These are phyloP conservation scores for Rynchops niger DNA, from an alignment of 2,113 vertebrate genomes.

Conservation along the genomic window DNA sequence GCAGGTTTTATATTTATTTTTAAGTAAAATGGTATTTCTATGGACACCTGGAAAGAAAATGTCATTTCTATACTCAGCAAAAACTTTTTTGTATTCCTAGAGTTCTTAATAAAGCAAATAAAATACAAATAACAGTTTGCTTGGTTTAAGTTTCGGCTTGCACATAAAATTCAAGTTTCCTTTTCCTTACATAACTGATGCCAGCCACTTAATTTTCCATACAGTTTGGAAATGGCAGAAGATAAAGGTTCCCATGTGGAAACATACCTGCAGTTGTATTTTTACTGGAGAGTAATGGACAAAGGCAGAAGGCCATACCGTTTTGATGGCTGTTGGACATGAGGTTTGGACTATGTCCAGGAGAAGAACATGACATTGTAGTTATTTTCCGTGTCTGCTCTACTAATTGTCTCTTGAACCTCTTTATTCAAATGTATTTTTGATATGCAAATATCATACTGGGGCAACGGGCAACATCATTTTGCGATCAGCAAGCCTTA, in stretches of 20 bases:
- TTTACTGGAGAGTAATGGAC: background rate
- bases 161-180: background rate
- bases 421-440: background rate
- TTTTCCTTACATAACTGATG: background rate
- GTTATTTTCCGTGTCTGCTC: background rate
- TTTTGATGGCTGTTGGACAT: background rate
- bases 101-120: background rate
- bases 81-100: background rate
- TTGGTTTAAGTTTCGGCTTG: background rate
- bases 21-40: background rate
- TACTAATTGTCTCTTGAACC: background rate
- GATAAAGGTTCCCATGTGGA: background rate
- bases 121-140: background rate
- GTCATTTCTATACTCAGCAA: background rate
- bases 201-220: background rate
- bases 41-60: background rate
- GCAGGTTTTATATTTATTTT: background rate
- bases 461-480: background rate
- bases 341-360: background rate
- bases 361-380: background rate
- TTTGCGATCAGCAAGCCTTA: background rate
- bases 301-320: background rate
- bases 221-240: background rate
- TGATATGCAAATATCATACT: background rate
- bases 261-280: background rate